Evolutionary conservation across 1,140 invertebrate species (phyloP).

Genomic region (Octopus sinensis): DNA sequence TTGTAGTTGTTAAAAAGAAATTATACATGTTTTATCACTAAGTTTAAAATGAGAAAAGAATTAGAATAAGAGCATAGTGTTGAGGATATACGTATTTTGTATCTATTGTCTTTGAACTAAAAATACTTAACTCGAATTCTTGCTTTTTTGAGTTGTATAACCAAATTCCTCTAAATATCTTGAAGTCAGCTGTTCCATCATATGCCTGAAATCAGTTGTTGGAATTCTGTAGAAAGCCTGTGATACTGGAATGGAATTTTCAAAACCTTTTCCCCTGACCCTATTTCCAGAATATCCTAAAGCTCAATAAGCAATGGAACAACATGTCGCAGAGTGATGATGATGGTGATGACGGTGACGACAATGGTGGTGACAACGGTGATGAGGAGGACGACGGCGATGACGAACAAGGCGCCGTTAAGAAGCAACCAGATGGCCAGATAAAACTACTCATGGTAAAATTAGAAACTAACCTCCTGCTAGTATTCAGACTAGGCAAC

Average conservation of each 20-base stretch:
- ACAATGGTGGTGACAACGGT: background rate
- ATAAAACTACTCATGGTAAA: conserved; percentile 12
- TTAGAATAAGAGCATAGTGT: too few relatives aligned
- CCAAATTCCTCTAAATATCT: too few relatives aligned
- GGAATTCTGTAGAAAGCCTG: conserved; percentile 10
- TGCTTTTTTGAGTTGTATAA: too few relatives aligned
- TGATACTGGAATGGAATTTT: conserved; percentile 11
- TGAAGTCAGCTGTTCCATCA: background rate
- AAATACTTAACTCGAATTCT: too few relatives aligned
- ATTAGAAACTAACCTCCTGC: conserved; percentile 12
- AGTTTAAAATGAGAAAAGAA: too few relatives aligned
- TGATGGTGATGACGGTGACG: background rate
- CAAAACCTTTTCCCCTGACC: conserved; percentile 7
- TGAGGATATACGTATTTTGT: too few relatives aligned
- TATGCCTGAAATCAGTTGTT: conserved; percentile 8
- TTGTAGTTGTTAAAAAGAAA: too few relatives aligned
- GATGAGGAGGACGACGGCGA: background rate
- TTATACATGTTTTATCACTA: too few relatives aligned
- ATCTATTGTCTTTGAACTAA: too few relatives aligned
- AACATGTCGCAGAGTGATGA: conserved; percentile 10
- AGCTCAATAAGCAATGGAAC: conserved; percentile 12
- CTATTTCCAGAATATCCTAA: conserved; percentile 11
- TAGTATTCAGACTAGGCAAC: background rate
- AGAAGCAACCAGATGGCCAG: conserved; percentile 5
- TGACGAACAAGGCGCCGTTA: conserved; percentile 1